phyloP scores from a whole-genome alignment of 2,113 vertebrate species.

The Scalopus aquaticus region DNA sequence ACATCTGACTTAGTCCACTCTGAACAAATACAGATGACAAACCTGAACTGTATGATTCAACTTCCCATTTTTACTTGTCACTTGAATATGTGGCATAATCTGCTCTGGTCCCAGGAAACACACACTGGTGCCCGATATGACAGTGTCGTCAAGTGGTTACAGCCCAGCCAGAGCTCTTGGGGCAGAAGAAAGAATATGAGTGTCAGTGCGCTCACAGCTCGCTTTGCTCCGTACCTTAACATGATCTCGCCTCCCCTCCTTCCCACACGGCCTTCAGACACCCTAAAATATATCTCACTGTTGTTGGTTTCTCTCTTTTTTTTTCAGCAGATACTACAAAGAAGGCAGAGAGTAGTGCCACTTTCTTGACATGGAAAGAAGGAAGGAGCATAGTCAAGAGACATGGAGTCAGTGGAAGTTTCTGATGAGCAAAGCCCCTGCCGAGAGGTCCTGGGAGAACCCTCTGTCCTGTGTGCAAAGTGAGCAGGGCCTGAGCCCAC shows the following conservation, averaged over 20 bases:
- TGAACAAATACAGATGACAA: not conserved
- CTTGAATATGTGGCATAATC: not conserved
- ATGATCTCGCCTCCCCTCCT: slow-evolving; percentile 34
- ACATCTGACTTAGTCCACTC: not conserved
- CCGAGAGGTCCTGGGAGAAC: not conserved
- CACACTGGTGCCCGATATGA: not conserved
- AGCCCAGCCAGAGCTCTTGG: slow-evolving; percentile 32
- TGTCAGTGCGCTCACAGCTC: slow-evolving; percentile 51
- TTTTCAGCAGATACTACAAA: not conserved
- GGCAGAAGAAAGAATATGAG: slow-evolving; percentile 64
- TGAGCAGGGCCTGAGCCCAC: not conserved
- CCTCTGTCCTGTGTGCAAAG: not conserved
- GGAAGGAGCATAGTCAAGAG: not conserved
- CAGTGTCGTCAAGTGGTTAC: not conserved
- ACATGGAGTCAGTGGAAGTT: not conserved
- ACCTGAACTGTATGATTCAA: not conserved
- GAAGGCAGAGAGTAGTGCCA: not conserved
- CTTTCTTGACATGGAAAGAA: not conserved
- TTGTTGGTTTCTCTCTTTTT: not conserved
- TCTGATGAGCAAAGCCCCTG: not conserved
- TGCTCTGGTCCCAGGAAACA: not conserved
- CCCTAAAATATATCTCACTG: not conserved
- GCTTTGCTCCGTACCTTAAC: slow-evolving; percentile 35
- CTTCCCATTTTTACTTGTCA: slow-evolving; percentile 49
- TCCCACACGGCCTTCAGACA: not conserved